phyloP scores from a whole-genome alignment of 2,888 invertebrate genomes.

The Acheta domesticus region DNA sequence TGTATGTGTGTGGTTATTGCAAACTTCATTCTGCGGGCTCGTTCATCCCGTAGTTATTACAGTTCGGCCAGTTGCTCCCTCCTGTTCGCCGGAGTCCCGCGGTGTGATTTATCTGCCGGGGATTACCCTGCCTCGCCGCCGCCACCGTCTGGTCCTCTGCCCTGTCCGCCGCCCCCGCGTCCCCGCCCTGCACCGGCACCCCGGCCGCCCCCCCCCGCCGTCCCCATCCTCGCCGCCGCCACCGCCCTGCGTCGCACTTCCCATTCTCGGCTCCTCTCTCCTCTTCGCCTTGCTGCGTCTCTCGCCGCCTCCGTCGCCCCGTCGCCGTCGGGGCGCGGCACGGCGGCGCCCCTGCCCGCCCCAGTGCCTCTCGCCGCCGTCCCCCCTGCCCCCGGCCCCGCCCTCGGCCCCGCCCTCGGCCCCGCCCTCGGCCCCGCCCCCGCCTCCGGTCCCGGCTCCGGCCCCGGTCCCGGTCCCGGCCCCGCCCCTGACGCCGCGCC shows the following conservation, averaged over 20 bases:
- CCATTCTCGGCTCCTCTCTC: not conserved
- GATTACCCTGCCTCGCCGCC: conserved; percentile 31
- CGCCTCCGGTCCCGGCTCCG: no score
- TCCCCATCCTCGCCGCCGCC: not conserved
- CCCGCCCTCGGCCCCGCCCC: no score
- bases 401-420: not conserved
- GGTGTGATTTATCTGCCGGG: conserved; percentile 34
- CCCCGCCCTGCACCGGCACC: not conserved
- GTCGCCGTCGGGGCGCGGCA: not conserved
- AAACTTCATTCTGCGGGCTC: conserved; percentile 34
- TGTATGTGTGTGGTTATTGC: conserved; percentile 30
- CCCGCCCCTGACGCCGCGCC: no score
- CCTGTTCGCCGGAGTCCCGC: conserved; percentile 23
- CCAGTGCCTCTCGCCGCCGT: not conserved
- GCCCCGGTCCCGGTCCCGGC: no score
- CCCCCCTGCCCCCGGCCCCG: not conserved
- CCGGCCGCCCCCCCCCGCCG: not conserved
- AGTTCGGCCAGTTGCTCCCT: conserved; percentile 24
- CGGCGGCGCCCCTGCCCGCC: not conserved
- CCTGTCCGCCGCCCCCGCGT: not conserved
- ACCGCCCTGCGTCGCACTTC: not conserved
- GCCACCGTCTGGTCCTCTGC: not conserved
- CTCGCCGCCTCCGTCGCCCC: conserved; percentile 18
- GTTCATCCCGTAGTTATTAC: conserved; percentile 35
- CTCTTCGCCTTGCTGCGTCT: not conserved